These are phyloP conservation scores for Colletes collaris DNA, from an alignment of 2,888 invertebrate species.

Conservation along the genomic window DNA sequence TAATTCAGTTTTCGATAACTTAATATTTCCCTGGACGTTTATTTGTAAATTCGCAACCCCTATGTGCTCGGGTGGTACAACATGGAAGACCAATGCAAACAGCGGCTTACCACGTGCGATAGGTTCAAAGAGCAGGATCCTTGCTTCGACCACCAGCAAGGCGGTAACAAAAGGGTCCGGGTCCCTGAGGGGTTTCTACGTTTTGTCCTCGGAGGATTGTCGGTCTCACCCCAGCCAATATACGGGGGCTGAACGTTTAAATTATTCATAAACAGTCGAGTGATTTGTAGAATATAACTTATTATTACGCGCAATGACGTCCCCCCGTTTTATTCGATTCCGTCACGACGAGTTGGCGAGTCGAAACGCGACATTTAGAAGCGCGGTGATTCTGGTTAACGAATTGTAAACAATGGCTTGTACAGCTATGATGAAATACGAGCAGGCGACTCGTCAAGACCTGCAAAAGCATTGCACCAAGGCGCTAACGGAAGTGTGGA, in stretches of 20 bases:
- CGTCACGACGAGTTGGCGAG: neutral
- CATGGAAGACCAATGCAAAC: constrained; percentile 60
- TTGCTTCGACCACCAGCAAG: constrained; percentile 62
- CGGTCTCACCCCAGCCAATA: constrained; percentile 65
- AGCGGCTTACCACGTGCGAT: constrained; percentile 65
- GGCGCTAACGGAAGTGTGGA: too few species aligned
- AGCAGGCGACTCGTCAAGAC: too few species aligned
- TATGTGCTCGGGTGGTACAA: constrained; percentile 15
- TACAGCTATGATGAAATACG: too few species aligned
- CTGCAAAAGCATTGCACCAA: too few species aligned
- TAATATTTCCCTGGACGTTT: constrained; percentile 16
- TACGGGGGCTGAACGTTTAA: constrained; percentile 65
- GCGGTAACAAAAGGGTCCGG: constrained; percentile 65
- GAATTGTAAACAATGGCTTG: too few species aligned
- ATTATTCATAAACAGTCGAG: constrained; percentile 78
- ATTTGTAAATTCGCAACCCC: constrained; percentile 39
- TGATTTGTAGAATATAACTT: constrained; percentile 74
- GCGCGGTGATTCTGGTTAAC: too few species aligned
- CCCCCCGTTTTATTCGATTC: constrained; percentile 44
- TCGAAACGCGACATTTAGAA: neutral
- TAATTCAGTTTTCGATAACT: neutral
- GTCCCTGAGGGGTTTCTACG: constrained; percentile 66
- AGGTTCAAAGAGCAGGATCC: constrained; percentile 64
- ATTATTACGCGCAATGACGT: constrained; percentile 53
- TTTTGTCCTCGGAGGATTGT: constrained; percentile 70